phyloP scores from a whole-genome alignment of 30 jellyfish, hydroid and myxozoan genomes.

The Calvadosia cruxmelitensis region DNA sequence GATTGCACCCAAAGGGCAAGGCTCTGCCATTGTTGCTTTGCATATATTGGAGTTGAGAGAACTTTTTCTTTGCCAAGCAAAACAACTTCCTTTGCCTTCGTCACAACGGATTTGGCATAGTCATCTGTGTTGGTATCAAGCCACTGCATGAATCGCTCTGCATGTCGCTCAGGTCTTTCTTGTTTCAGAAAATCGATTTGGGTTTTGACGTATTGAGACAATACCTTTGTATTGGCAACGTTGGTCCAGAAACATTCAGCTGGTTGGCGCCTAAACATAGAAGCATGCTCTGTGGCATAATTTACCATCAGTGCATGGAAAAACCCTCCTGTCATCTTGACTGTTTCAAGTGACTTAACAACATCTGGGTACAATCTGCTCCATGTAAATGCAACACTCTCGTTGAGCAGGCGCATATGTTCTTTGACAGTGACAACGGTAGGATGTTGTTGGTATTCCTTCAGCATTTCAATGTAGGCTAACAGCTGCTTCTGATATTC shows the following conservation, averaged over 20 bases:
- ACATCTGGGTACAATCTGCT: slow-evolving; percentile 30
- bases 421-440: slow-evolving; percentile 11
- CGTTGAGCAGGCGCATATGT: slow-evolving; percentile 10
- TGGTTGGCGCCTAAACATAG: slow-evolving; percentile 51
- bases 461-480: not conserved
- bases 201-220: slow-evolving; percentile 1
- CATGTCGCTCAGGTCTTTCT: slow-evolving; percentile 1
- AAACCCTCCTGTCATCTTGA: not conserved
- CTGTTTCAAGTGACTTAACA: slow-evolving; percentile 2
- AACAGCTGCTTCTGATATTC: not conserved
- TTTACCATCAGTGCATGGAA: slow-evolving; percentile 3
- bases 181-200: not conserved
- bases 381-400: slow-evolving; percentile 32
- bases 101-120: slow-evolving; percentile 18
- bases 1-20: slow-evolving; percentile 6
- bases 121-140: slow-evolving; percentile 38
- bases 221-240: slow-evolving; percentile 2
- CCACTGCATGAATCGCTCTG: slow-evolving; percentile 8
- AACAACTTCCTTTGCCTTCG: slow-evolving; percentile 4
- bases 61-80: slow-evolving; percentile 1
- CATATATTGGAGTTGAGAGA: slow-evolving; percentile 14
- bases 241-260: slow-evolving; percentile 82
- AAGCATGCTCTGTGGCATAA: slow-evolving; percentile 6
- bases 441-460: slow-evolving; percentile 35
- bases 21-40: slow-evolving; percentile 16